These are phyloP conservation scores for Ennomos quercinarius DNA, from an alignment of 2,888 invertebrate species.

Conservation along the genomic window DNA sequence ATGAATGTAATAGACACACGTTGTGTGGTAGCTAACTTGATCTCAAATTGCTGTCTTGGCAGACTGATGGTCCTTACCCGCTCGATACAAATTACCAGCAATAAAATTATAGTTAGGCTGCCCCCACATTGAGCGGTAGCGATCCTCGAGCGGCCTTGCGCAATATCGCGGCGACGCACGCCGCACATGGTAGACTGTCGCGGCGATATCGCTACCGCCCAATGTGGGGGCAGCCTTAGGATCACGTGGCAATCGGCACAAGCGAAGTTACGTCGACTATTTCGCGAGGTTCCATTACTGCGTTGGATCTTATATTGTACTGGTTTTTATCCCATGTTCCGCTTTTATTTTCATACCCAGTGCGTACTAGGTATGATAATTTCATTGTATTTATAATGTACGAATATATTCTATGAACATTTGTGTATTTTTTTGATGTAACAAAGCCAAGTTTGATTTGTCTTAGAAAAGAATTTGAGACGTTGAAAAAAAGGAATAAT, in stretches of 20 bases:
- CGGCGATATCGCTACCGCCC: too few relatives aligned
- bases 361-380: slow-evolving; percentile 59
- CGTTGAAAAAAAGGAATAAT: slow-evolving; percentile 80
- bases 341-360: slow-evolving; percentile 65
- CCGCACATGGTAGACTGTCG: too few relatives aligned
- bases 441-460: slow-evolving; percentile 83
- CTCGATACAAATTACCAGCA: slow-evolving; percentile 14
- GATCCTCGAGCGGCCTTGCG: too few relatives aligned
- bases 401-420: slow-evolving; percentile 70
- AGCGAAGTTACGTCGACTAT: not conserved
- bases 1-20: slow-evolving; percentile 32
- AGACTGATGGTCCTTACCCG: slow-evolving; percentile 59
- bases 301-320: slow-evolving; percentile 14
- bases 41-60: slow-evolving; percentile 61
- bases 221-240: too few relatives aligned
- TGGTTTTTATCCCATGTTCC: slow-evolving; percentile 45
- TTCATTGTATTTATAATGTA: slow-evolving; percentile 73
- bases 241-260: not conserved
- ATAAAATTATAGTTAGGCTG: too few relatives aligned
- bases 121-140: too few relatives aligned
- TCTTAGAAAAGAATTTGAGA: slow-evolving; percentile 83
- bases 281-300: not conserved
- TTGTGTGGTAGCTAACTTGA: slow-evolving; percentile 55
- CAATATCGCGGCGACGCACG: too few relatives aligned
- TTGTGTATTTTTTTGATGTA: slow-evolving; percentile 84